phyloP scores from a whole-genome alignment of 1,140 invertebrate species.

The Monochamus saltuarius region DNA sequence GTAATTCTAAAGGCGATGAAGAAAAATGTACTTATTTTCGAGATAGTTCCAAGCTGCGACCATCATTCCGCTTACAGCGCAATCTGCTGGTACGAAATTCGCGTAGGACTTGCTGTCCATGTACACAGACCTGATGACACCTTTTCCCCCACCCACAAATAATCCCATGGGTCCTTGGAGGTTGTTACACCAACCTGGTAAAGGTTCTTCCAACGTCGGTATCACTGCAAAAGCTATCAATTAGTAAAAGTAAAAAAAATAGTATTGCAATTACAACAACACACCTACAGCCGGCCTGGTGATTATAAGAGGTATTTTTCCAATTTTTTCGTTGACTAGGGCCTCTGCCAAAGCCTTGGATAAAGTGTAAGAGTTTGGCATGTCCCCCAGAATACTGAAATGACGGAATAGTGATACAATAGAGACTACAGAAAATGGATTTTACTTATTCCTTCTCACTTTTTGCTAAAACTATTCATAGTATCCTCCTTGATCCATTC shows the following conservation, averaged over 20 bases:
- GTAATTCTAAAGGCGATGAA: background rate
- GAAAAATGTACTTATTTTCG: conserved; percentile 16
- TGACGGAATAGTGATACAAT: background rate
- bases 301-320: conserved; percentile 35
- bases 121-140: conserved; percentile 80
- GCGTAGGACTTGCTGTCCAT: conserved; percentile 75
- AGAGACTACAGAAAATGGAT: too few relatives aligned
- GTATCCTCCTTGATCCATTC: conserved; percentile 85
- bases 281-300: conserved; percentile 62
- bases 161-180: conserved; percentile 84
- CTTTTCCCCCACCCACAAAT: conserved; percentile 77
- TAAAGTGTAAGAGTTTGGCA: conserved; percentile 88
- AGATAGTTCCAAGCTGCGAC: conserved; percentile 54
- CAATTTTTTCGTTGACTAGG: conserved; percentile 38
- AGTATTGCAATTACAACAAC: conserved; percentile 1
- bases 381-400: conserved; percentile 33
- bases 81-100: conserved; percentile 84
- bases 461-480: conserved; percentile 66
- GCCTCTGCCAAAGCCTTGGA: conserved; percentile 85
- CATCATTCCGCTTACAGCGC: conserved; percentile 74
- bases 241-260: background rate
- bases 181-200: conserved; percentile 91
- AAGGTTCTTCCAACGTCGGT: conserved; percentile 72
- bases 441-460: conserved; percentile 23
- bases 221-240: conserved; percentile 25